These are phyloP conservation scores for Mactra quadrangularis DNA, from an alignment of 1,140 invertebrate species.

Conservation along the genomic window DNA sequence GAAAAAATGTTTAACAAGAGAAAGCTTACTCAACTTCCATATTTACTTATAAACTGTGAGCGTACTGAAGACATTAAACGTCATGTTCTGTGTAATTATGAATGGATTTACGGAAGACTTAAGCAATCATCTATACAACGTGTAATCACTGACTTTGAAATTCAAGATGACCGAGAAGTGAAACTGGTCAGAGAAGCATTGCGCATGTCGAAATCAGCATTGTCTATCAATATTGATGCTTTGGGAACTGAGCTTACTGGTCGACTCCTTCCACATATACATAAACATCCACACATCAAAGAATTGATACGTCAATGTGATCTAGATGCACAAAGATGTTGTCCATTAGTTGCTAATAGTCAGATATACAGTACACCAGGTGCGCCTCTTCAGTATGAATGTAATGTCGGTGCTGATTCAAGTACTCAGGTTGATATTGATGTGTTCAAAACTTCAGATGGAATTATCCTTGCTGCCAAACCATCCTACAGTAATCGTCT, in stretches of 20 bases:
- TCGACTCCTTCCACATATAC: constrained; percentile 77
- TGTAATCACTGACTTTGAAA: constrained; percentile 72
- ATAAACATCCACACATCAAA: constrained; percentile 69
- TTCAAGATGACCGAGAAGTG: constrained; percentile 85
- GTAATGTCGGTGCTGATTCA: constrained; percentile 62
- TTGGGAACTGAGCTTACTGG: constrained; percentile 77
- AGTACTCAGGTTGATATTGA: constrained; percentile 70
- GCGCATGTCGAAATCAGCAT: constrained; percentile 73
- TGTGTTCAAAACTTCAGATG: constrained; percentile 72
- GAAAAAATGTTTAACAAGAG: constrained; percentile 67
- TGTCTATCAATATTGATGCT: constrained; percentile 72
- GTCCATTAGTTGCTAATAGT: constrained; percentile 92
- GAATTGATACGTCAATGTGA: constrained; percentile 85
- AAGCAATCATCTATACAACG: constrained; percentile 72
- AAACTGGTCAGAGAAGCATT: constrained; percentile 76
- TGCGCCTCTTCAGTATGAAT: constrained; percentile 76
- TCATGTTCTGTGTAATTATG: constrained; percentile 74
- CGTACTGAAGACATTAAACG: constrained; percentile 66
- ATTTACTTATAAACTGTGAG: constrained; percentile 64
- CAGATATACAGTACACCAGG: constrained; percentile 79
- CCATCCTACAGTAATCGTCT: constrained; percentile 67
- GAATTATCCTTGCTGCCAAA: constrained; percentile 75
- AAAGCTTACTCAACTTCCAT: constrained; percentile 75
- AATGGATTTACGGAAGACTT: constrained; percentile 74
- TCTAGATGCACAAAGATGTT: constrained; percentile 74